Conservation (phyloP, 2,888 invertebrate species). For the Drosophila silvestris region DNA sequence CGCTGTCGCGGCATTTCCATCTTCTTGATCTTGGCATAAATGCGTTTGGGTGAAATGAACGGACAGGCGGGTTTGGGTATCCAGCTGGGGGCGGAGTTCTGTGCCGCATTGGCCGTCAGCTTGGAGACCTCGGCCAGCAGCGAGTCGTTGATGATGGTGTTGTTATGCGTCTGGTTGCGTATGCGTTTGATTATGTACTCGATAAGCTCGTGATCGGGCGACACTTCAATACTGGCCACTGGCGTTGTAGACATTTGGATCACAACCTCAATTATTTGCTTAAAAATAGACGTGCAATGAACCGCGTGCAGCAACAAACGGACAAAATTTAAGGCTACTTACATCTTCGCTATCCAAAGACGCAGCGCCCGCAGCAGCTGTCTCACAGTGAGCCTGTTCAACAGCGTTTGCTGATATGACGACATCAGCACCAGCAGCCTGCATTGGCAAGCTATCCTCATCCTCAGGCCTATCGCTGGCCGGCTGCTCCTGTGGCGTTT, state of each 20-base stretch:
- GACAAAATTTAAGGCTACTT: conserved; percentile 29
- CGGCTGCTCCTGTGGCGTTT: conserved; percentile 49
- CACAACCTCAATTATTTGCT: conserved; percentile 65
- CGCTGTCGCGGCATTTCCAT: conserved; percentile 81
- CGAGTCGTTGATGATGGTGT: conserved; percentile 82
- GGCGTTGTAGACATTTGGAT: conserved; percentile 33
- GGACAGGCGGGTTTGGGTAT: conserved; percentile 53
- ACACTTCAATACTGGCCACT: conserved; percentile 46
- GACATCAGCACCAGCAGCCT: conserved; percentile 8
- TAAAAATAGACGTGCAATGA: conserved; percentile 25
- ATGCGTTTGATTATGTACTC: conserved; percentile 83
- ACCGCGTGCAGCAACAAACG: conserved; percentile 7
- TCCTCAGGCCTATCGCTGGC: conserved; percentile 64
- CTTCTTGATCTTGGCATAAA: conserved; percentile 83
- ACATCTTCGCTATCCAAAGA: conserved; percentile 61
- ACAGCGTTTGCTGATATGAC: not conserved
- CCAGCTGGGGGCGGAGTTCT: conserved; percentile 73
- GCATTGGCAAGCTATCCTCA: conserved; percentile 49
- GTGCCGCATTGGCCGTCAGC: conserved; percentile 82
- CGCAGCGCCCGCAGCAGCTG: conserved; percentile 6
- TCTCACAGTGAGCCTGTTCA: conserved; percentile 26
- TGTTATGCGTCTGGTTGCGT: conserved; percentile 81
- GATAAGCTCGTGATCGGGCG: conserved; percentile 82
- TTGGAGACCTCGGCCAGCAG: conserved; percentile 83
- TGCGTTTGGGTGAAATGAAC: conserved; percentile 83